Conservation (phyloP, 2,797 vertebrate genomes). For the Phalanger gymnotis region DNA sequence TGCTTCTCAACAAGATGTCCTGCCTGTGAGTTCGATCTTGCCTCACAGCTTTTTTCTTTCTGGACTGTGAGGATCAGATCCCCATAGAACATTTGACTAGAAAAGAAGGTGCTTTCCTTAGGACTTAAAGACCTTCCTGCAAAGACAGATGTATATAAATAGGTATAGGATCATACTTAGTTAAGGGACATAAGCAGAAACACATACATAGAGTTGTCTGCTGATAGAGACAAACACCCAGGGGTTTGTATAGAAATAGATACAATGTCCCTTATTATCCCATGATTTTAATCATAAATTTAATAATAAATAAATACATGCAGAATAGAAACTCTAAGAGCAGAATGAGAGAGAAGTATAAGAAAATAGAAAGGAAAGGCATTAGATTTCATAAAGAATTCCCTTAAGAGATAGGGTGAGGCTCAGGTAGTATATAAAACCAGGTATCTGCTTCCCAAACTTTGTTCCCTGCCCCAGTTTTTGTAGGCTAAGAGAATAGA, state of each 20-base stretch:
- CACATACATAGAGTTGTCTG: conserved; percentile 36
- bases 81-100: not conserved
- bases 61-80: conserved; percentile 4
- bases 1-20: conserved; percentile 75
- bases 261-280: conserved; percentile 25
- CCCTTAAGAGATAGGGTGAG: not conserved
- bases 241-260: conserved; percentile 13
- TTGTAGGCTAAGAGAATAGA: conserved; percentile 42
- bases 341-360: conserved; percentile 19
- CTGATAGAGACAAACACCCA: conserved; percentile 24
- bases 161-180: conserved; percentile 37
- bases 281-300: conserved; percentile 25
- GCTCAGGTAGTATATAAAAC: conserved; percentile 13
- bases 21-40: conserved; percentile 80
- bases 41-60: not conserved
- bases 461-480: not conserved
- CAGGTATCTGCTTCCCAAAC: not conserved
- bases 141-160: conserved; percentile 34
- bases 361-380: not conserved
- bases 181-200: conserved; percentile 32
- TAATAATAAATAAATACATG: not conserved
- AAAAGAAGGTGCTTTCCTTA: conserved; percentile 16
- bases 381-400: not conserved
- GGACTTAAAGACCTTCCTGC: conserved; percentile 21
- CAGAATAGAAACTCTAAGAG: conserved; percentile 52